Conservation (phyloP, 1,140 invertebrate species). For the Pseudoatta argentina region DNA sequence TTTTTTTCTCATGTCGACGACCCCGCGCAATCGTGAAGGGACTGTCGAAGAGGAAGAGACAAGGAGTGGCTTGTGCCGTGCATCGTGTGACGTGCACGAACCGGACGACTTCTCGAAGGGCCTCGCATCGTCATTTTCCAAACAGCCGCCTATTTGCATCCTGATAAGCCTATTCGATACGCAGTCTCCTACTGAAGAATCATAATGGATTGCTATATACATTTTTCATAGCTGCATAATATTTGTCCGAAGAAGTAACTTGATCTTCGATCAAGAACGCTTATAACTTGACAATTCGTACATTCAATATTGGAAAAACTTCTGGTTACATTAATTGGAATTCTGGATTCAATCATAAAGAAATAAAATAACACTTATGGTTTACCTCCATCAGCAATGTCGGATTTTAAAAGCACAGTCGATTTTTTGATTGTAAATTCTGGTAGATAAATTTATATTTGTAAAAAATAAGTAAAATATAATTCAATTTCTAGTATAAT, state of each 20-base stretch:
- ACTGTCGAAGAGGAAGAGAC: conserved; percentile 64
- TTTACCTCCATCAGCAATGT: no score
- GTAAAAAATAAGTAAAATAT: no score
- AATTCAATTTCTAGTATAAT: no score
- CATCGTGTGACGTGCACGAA: conserved; percentile 56
- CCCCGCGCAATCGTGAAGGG: conserved; percentile 50
- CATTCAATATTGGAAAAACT: no score
- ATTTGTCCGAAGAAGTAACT: not conserved
- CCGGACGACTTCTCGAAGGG: conserved; percentile 56
- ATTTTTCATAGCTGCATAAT: conserved; percentile 18
- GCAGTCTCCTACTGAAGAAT: conserved; percentile 15
- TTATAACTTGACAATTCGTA: not conserved
- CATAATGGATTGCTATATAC: conserved; percentile 15
- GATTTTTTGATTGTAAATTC: no score
- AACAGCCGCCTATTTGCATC: conserved; percentile 66
- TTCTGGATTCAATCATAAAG: no score
- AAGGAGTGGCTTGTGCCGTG: conserved; percentile 71
- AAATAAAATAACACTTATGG: no score
- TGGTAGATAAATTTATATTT: no score
- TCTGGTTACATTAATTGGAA: no score
- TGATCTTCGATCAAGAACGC: not conserved
- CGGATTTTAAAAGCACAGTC: no score
- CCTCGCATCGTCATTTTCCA: conserved; percentile 43
- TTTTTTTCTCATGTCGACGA: conserved; percentile 65
- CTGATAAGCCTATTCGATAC: conserved; percentile 55